Base-by-base conservation (phyloP, 1,140 invertebrate genomes). In the Drosophila orosa region DNA sequence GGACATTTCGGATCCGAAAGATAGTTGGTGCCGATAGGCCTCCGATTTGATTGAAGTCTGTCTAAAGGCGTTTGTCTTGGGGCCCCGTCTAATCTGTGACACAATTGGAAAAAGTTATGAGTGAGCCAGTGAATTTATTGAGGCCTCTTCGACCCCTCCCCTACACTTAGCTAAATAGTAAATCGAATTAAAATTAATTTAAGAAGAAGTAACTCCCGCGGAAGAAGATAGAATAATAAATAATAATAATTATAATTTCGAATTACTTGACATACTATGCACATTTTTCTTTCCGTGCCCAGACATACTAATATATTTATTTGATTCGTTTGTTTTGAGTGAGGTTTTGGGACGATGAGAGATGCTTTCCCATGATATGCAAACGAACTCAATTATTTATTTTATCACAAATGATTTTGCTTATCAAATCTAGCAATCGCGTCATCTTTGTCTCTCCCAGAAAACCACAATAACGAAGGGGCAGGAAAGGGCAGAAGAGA, bases 371-470 rank as follows among this genome's bases (percentile, higher is more conserved):
- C 84, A 80, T 73, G 84, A 89, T 89, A 89, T 89, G 84, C 84
- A 89, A 89, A 89, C 84, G 84, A 89, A 89, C 84, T 89, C 84
- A 89, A 89, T 89, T 89, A 89, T 89, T 89, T 89, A 89, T 89
- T 89, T 89, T 89, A 89, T 89, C 84, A 89, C 84, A 89, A 89
- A 89, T 89, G 84, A 89, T 89, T 87, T 89, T 62, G 83, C 84
- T 89, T 89, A 89, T 89, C 84, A 66, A 84, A 89, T 89, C 80
- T 84, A 90, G 77, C 82, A 89, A 89, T 89, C 84, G 84, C 69
- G 58, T 72, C 80, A 72, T 77, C 84, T 87, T 69, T 71, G 40
- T 71, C 66, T 57, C 67, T 44, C 29, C 71, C 60, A 63, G 58
- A 47, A 72, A 65, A 69, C 78, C 66, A 74, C 71, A 84, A 68